Evolutionary conservation across 1,140 invertebrate genomes (phyloP), one percentile per base, ranked within the genome.

Genomic region (Caenorhabditis brenneri): DNA sequence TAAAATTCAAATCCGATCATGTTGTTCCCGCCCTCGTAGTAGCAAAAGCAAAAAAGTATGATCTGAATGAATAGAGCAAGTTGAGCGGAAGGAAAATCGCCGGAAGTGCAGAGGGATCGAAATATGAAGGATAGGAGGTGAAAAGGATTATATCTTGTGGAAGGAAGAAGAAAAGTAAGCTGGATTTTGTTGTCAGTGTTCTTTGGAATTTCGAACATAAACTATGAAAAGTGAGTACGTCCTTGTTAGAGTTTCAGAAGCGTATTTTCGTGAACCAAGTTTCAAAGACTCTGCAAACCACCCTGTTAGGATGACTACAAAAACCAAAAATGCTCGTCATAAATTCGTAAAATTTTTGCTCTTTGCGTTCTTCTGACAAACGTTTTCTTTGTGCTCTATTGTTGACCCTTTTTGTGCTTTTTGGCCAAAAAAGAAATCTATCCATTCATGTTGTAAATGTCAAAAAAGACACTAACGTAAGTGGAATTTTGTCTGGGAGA

Each of bases 101-200:
- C 65, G 36, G 65, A 74, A 74, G 65, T 74, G 65, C 65, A 74
- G 19, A 42, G 65, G n/a, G 65, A 74, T 74, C 65, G 36, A 42
- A 74, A 74, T 46, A 42, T 42, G 39, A 42, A 6, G 39, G 12
- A n/a, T n/a, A 42, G 39, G 39, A 42, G 10, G 33, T 42, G 65
- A 12, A 19, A n/a, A 46, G 65, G 65, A 74, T 74, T 74, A 74
- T 42, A n/a, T 36, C 24, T 19, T 29, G 55, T 46, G 42, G 16
- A 46, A 46, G n/a, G 5, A 51, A n/a, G 15, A 51, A 19, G n/a
- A n/a, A n/a, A n/a, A n/a, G n/a, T n/a, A n/a, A n/a, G n/a, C n/a
- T 51, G 15, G 15, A 27, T n/a, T 27, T 10, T 10, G n/a, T 51
- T n/a, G 19, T 51, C 49, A 24, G 53, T 12, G 53, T 55, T 55